Evolutionary conservation across 2,797 vertebrate genomes (phyloP).

Genomic region (Podarcis lilfordi): DNA sequence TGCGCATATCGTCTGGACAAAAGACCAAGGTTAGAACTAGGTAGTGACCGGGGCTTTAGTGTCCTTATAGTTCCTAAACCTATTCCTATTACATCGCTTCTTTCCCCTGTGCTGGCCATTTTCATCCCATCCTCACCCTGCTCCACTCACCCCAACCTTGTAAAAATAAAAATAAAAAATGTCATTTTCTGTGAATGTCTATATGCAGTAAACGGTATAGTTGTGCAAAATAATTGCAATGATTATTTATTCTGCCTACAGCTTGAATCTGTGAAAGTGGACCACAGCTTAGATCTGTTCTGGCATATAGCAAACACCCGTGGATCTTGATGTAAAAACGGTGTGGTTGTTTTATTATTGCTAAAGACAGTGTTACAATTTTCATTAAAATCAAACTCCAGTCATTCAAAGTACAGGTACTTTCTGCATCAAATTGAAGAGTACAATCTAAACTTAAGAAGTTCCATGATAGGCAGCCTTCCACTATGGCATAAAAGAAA

Average conservation of each 20-base stretch:
- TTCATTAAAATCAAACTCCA: neutral
- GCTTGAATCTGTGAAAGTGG: neutral
- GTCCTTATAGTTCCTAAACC: neutral
- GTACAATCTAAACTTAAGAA: neutral
- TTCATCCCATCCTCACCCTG: neutral
- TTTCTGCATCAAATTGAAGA: neutral
- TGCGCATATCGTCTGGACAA: neutral
- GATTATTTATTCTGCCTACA: neutral
- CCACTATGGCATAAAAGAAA: neutral
- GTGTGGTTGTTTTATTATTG: accelerated
- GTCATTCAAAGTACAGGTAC: neutral
- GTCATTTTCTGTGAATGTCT: neutral
- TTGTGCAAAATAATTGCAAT: neutral
- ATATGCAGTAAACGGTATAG: neutral
- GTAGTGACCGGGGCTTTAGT: neutral
- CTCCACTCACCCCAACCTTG: neutral
- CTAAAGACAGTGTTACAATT: neutral
- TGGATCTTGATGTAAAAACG: neutral
- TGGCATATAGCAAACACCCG: neutral
- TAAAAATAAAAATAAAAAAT: neutral
- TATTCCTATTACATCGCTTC: neutral
- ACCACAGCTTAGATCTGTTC: neutral
- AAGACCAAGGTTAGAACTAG: neutral
- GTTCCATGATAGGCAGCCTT: neutral
- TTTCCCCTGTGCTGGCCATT: neutral